Evolutionary conservation across 2,113 vertebrate genomes (phyloP).

Genomic region (Orientallactaga bullata): DNA sequence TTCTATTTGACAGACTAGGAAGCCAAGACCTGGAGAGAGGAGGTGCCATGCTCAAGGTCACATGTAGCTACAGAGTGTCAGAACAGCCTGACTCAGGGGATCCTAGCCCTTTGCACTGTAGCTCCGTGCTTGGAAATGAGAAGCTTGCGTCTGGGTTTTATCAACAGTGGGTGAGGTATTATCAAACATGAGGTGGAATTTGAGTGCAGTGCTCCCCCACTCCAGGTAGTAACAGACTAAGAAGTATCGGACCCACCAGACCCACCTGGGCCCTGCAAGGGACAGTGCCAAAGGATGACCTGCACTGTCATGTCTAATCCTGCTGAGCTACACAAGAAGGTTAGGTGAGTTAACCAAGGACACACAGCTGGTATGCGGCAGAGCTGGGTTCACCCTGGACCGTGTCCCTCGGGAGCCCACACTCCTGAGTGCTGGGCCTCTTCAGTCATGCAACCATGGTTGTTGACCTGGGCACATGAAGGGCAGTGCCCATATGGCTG

Average conservation of each 20-base stretch:
- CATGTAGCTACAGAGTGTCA: background rate
- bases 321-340: background rate
- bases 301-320: too few relatives aligned
- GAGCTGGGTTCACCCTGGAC: background rate
- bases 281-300: background rate
- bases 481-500: background rate
- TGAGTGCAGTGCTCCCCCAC: background rate
- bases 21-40: background rate
- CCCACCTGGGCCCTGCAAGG: background rate
- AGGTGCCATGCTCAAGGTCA: background rate
- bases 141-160: background rate
- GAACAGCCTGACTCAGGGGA: background rate
- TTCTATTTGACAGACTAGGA: conserved; percentile 15
- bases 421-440: background rate
- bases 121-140: background rate
- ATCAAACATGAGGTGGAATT: background rate
- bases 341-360: background rate
- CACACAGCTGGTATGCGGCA: background rate
- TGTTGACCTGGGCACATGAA: background rate
- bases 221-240: background rate
- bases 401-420: background rate
- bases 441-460: background rate
- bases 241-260: background rate
- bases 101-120: background rate
- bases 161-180: background rate